Evolutionary conservation across 2,113 vertebrate genomes (phyloP).

Genomic region (Triplophysa tibetana): DNA sequence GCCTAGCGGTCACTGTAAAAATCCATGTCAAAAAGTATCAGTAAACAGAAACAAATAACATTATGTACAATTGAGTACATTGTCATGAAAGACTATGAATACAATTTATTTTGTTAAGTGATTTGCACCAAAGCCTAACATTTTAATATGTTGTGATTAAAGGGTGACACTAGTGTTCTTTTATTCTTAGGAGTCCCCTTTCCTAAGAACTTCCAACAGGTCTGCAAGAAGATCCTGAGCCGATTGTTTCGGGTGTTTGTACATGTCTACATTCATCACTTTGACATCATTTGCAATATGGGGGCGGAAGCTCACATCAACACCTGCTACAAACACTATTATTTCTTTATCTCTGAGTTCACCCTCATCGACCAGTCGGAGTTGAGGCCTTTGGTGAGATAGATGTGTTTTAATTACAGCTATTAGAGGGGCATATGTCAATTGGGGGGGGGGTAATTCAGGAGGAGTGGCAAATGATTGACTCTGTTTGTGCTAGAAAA

Average conservation of each 20-base stretch:
- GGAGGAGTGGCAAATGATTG: background rate
- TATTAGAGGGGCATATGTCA: background rate
- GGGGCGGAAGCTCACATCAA: slow-evolving; percentile 96
- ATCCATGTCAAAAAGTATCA: no score
- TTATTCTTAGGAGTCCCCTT: slow-evolving; percentile 87
- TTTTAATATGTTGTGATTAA: background rate
- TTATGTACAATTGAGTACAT: no score
- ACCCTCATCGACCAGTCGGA: slow-evolving; percentile 92
- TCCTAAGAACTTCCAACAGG: slow-evolving; percentile 97
- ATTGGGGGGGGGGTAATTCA: background rate
- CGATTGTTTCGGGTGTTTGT: slow-evolving; percentile 96
- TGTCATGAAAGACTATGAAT: no score
- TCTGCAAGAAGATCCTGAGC: slow-evolving; percentile 96
- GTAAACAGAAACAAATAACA: no score
- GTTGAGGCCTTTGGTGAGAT: slow-evolving; percentile 92
- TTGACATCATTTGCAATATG: slow-evolving; percentile 94
- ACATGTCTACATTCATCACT: slow-evolving; percentile 98
- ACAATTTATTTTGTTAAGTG: no score
- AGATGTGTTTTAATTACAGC: slow-evolving; percentile 46
- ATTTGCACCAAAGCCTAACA: no score
- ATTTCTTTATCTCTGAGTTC: slow-evolving; percentile 96
- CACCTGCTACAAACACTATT: slow-evolving; percentile 98
- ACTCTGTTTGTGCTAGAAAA: background rate
- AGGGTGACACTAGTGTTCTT: slow-evolving; percentile 21
- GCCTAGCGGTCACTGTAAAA: no score